These are phyloP conservation scores for Oryzias sinensis DNA, from an alignment of 2,797 vertebrate species.

Conservation along the genomic window DNA sequence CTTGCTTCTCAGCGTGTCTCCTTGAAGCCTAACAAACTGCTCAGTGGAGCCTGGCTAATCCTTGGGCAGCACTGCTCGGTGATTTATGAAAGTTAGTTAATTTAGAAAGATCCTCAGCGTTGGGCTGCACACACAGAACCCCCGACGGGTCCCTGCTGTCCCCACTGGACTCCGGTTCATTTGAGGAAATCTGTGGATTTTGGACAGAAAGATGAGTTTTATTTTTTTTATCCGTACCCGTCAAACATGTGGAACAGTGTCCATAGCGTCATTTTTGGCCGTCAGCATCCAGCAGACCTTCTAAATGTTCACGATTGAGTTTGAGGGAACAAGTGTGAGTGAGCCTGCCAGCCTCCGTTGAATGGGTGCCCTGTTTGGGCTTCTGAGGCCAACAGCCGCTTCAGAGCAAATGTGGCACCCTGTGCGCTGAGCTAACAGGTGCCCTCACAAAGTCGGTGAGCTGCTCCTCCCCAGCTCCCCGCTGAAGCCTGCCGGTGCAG, in stretches of 20 bases:
- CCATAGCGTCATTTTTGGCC: conserved; percentile 54
- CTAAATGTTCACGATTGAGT: conserved; percentile 48
- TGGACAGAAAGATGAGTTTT: conserved; percentile 23
- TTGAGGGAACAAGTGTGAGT: conserved; percentile 59
- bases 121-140: conserved; percentile 30
- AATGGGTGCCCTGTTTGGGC: conserved; percentile 71
- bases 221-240: background rate
- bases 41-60: conserved; percentile 75
- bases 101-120: conserved; percentile 68
- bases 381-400: conserved; percentile 67
- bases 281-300: conserved; percentile 45
- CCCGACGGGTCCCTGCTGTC: conserved; percentile 47
- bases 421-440: conserved; percentile 77
- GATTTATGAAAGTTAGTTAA: conserved; percentile 78
- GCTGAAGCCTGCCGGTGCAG: conserved; percentile 33
- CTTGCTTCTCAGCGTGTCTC: conserved; percentile 56
- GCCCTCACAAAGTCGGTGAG: conserved; percentile 59
- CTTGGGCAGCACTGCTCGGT: conserved; percentile 60
- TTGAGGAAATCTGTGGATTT: conserved; percentile 27
- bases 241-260: conserved; percentile 40
- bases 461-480: conserved; percentile 35
- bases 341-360: conserved; percentile 53
- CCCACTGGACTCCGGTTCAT: conserved; percentile 44
- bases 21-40: conserved; percentile 74
- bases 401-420: conserved; percentile 71